phyloP scores from a whole-genome alignment of 2,113 vertebrate species.

The Pseudorectes ferrugineus region DNA sequence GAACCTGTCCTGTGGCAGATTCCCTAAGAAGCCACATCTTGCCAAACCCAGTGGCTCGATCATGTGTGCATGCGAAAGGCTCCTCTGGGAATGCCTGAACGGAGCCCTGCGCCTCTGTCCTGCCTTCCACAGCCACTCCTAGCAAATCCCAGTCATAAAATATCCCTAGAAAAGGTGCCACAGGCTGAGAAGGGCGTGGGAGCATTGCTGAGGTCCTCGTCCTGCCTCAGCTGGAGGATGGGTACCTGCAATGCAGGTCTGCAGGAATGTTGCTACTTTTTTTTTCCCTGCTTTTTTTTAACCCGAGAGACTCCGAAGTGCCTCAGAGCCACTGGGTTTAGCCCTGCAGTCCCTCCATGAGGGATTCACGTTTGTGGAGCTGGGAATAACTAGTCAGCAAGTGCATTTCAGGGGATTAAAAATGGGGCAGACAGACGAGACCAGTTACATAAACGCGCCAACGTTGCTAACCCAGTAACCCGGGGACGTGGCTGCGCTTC shows the following conservation, averaged over 20 bases:
- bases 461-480: constrained; percentile 32
- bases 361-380: neutral
- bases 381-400: neutral
- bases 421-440: neutral
- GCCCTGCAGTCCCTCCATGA: neutral
- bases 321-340: neutral
- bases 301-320: neutral
- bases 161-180: neutral
- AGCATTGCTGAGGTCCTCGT: neutral
- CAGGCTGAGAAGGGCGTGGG: neutral
- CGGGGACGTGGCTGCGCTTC: neutral
- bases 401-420: neutral
- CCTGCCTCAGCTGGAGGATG: neutral
- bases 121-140: neutral
- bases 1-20: neutral
- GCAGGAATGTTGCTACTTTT: neutral
- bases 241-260: constrained; percentile 40
- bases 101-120: neutral
- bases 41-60: neutral
- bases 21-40: neutral
- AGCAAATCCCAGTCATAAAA: neutral
- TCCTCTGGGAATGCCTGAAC: neutral
- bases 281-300: neutral
- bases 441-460: neutral
- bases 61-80: fast-evolving